These are phyloP conservation scores for Heteromurus nitidus DNA, from an alignment of 2,888 invertebrate species.

Conservation along the genomic window DNA sequence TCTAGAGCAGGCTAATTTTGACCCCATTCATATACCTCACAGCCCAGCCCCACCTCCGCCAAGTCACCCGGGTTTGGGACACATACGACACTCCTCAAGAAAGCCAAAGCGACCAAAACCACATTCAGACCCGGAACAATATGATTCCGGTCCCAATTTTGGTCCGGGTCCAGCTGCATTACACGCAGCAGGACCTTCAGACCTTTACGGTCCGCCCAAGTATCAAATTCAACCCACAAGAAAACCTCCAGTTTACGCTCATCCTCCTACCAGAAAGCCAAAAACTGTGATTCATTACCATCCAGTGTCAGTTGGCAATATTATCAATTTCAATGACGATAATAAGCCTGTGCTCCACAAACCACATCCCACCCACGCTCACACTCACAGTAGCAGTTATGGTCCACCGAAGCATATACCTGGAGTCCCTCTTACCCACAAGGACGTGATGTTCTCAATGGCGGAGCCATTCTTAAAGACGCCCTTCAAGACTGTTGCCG, in stretches of 20 bases:
- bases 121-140: conserved; percentile 33
- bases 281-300: conserved; percentile 67
- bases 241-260: neutral
- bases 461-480: conserved; percentile 41
- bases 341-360: conserved; percentile 24
- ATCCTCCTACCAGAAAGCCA: conserved; percentile 26
- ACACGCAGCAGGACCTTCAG: conserved; percentile 6
- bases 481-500: conserved; percentile 20
- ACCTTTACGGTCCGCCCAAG: neutral
- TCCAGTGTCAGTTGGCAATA: conserved; percentile 64
- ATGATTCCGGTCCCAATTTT: conserved; percentile 5
- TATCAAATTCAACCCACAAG: neutral
- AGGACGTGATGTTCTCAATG: conserved; percentile 7
- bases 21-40: neutral
- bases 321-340: conserved; percentile 61
- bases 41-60: neutral
- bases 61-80: neutral
- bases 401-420: conserved; percentile 58
- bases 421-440: conserved; percentile 37
- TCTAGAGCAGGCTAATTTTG: conserved; percentile 34
- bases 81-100: neutral
- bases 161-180: conserved; percentile 15
- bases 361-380: neutral
- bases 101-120: conserved; percentile 28
- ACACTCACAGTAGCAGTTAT: no score